phyloP scores from a whole-genome alignment of 1,140 invertebrate genomes.

The Tribolium madens region DNA sequence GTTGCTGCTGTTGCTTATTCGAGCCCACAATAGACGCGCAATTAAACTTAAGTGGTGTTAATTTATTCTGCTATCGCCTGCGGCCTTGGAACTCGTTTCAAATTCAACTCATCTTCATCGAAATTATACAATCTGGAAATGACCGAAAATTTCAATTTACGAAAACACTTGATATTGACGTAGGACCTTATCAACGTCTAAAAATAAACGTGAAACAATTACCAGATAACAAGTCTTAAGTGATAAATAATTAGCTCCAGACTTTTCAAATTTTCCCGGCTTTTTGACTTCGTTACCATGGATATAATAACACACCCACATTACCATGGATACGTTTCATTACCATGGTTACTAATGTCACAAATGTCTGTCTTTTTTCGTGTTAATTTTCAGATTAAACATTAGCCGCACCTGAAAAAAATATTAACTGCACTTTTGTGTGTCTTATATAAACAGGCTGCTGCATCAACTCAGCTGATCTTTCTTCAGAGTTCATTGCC shows the following conservation, averaged over 20 bases:
- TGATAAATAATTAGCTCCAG: background rate
- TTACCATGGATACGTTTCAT: background rate
- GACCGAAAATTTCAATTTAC: background rate
- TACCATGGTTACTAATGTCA: background rate
- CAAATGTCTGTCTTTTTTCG: background rate
- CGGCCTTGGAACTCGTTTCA: slow-evolving; percentile 16
- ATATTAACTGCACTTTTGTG: background rate
- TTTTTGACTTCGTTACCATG: no score
- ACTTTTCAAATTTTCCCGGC: background rate
- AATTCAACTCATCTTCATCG: background rate
- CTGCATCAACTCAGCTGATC: slow-evolving; percentile 32
- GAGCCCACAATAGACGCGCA: slow-evolving; percentile 15
- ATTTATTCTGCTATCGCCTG: slow-evolving; percentile 17
- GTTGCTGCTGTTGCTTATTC: background rate
- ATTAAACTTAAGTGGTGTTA: slow-evolving; percentile 38
- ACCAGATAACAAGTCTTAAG: slow-evolving; percentile 7
- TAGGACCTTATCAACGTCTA: background rate
- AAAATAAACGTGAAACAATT: slow-evolving; percentile 16
- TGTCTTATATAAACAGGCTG: background rate
- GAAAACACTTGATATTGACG: background rate
- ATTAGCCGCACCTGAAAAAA: background rate
- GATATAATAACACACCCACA: no score
- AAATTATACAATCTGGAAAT: background rate
- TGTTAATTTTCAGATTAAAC: slow-evolving; percentile 18
- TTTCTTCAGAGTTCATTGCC: slow-evolving; percentile 29